Percentiles rank a stretch among this genome's conserved stretches.
Evolutionary conservation across 2,888 invertebrate species (phyloP).

Genomic region (Lycocerus yunnanus): DNA sequence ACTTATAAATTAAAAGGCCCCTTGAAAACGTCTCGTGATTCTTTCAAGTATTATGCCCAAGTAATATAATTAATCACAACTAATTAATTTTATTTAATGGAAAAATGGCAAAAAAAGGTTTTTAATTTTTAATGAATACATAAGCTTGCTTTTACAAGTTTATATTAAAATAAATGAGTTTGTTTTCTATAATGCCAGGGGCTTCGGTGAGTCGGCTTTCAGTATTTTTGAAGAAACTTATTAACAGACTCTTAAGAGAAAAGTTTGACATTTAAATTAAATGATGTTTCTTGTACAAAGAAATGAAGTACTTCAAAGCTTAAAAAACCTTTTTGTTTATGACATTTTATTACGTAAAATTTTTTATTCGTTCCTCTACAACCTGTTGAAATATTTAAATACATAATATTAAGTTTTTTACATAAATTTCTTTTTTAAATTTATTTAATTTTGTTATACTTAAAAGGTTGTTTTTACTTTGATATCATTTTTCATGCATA

Average conservation of each 20-base stretch:
- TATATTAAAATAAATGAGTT: constrained; percentile 17
- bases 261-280: constrained; percentile 19
- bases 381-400: not conserved
- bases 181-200: constrained; percentile 9
- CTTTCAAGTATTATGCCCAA: not conserved
- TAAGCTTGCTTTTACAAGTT: constrained; percentile 5
- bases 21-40: not conserved
- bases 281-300: constrained; percentile 8
- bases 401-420: not conserved
- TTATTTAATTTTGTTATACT: not conserved
- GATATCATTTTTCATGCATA: not conserved
- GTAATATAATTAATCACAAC: not conserved
- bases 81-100: not conserved
- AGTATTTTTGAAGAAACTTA: constrained; percentile 11
- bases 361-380: not conserved
- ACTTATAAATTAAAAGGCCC: not conserved
- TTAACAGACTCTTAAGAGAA: constrained; percentile 16
- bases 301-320: constrained; percentile 6
- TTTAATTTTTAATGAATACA: constrained; percentile 10
- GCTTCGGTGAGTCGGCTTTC: constrained; percentile 4
- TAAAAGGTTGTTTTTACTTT: not conserved
- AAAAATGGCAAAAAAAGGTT: not conserved
- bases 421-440: not conserved
- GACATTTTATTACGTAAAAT: not conserved
- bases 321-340: constrained; percentile 9